phyloP scores from a whole-genome alignment of 2,797 vertebrate species.

The Crenichthys baileyi region DNA sequence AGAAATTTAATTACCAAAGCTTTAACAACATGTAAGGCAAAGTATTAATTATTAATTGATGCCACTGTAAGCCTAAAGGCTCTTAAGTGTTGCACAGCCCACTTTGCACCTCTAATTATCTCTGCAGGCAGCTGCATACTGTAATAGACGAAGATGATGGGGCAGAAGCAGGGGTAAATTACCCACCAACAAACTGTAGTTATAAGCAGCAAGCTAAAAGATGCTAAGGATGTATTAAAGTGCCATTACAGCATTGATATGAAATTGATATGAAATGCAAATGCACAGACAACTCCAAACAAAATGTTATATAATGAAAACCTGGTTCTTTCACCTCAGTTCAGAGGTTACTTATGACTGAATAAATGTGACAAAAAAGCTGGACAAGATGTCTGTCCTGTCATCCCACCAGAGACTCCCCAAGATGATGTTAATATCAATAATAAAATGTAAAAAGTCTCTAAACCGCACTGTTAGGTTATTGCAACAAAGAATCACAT shows the following conservation, averaged over 20 bases:
- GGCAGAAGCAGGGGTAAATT: slow-evolving; percentile 44
- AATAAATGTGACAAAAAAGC: not conserved
- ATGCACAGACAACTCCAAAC: not conserved
- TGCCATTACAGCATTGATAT: slow-evolving; percentile 15
- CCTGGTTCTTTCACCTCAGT: not conserved
- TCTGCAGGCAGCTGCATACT: slow-evolving; percentile 49
- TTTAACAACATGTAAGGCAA: not conserved
- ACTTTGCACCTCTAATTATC: slow-evolving; percentile 66
- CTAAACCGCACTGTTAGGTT: not conserved
- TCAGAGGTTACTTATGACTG: not conserved
- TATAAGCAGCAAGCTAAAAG: slow-evolving; percentile 23
- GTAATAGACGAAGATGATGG: slow-evolving; percentile 62
- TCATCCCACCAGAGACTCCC: not conserved
- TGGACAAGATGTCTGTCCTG: not conserved
- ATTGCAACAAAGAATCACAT: not conserved
- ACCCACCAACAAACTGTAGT: slow-evolving; percentile 42
- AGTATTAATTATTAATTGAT: slow-evolving; percentile 16
- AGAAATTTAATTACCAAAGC: not conserved
- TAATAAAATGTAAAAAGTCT: not conserved
- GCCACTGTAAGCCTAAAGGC: slow-evolving; percentile 20
- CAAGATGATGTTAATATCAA: not conserved
- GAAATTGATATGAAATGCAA: slow-evolving; percentile 15
- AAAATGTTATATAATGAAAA: not conserved
- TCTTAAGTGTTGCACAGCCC: slow-evolving; percentile 36
- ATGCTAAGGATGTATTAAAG: slow-evolving; percentile 20